Conservation (phyloP, 2,888 invertebrate species). For the Lacanobia wlatinum region DNA sequence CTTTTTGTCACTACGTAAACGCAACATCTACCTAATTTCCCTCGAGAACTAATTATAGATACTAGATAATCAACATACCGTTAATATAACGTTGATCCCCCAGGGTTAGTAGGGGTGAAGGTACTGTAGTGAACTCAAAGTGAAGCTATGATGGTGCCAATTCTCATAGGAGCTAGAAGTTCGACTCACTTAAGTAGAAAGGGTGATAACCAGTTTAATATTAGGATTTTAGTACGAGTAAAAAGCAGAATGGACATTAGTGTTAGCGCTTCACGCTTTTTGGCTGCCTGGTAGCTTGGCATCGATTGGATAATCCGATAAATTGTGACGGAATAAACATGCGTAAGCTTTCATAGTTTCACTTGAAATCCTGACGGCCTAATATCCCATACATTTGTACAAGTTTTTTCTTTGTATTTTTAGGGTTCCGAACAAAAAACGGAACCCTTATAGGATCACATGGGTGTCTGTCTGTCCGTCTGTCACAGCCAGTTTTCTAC, state of each 20-base stretch:
- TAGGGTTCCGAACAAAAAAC: too few relatives aligned
- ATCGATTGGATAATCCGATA: too few relatives aligned
- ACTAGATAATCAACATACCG: slow-evolving; percentile 14
- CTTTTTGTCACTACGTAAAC: not conserved
- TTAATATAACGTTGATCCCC: slow-evolving; percentile 17
- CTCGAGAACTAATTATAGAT: slow-evolving; percentile 28
- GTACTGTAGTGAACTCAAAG: slow-evolving; percentile 2
- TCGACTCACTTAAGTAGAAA: not conserved
- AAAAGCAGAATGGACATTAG: not conserved
- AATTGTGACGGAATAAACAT: too few relatives aligned
- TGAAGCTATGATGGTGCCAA: not conserved
- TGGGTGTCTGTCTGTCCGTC: too few relatives aligned
- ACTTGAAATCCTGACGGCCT: too few relatives aligned
- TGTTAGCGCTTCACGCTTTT: not conserved
- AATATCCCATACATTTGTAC: too few relatives aligned
- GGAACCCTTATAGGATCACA: too few relatives aligned
- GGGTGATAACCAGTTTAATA: not conserved
- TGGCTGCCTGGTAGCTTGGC: not conserved
- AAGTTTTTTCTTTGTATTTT: too few relatives aligned
- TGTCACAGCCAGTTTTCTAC: too few relatives aligned
- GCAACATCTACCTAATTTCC: slow-evolving; percentile 10
- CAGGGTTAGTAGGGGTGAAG: not conserved
- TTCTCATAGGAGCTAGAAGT: slow-evolving; percentile 6
- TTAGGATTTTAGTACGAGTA: not conserved
- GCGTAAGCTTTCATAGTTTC: too few relatives aligned